A percentile compares a stretch with the other conserved stretches of the same genome.
Evolutionary conservation across 2,888 invertebrate genomes (phyloP).

Genomic region (Apamea anceps): DNA sequence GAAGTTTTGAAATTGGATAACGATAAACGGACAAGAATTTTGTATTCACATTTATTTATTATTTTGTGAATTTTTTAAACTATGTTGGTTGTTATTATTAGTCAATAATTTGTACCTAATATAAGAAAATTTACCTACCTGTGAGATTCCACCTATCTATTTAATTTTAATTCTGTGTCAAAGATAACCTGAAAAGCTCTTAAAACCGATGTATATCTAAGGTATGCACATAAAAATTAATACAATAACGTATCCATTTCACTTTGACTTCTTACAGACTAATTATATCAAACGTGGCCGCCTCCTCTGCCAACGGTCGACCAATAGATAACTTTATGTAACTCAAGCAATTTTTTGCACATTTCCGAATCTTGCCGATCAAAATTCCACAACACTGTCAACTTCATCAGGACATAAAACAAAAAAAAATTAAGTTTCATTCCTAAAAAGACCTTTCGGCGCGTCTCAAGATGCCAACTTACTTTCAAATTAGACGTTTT

Average conservation of each 20-base stretch:
- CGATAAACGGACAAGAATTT: neutral
- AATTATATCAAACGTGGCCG: constrained; percentile 23
- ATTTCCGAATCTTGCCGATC: constrained; percentile 56
- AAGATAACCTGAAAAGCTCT: neutral
- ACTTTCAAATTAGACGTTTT: constrained; percentile 85
- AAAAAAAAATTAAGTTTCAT: constrained; percentile 42
- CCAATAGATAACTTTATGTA: constrained; percentile 42
- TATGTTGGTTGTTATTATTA: neutral
- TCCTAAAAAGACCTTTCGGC: constrained; percentile 73
- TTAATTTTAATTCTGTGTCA: neutral
- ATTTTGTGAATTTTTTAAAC: neutral
- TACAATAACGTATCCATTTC: constrained; percentile 40
- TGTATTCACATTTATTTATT: neutral
- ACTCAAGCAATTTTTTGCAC: constrained; percentile 44
- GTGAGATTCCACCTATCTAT: neutral
- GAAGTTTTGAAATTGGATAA: constrained; percentile 33
- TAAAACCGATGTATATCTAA: neutral
- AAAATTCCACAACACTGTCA: constrained; percentile 75
- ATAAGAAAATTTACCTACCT: neutral
- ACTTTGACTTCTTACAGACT: constrained; percentile 33
- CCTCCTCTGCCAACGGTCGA: constrained; percentile 1
- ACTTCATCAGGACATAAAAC: constrained; percentile 71
- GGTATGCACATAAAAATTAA: constrained; percentile 20
- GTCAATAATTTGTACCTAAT: neutral
- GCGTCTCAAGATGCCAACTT: constrained; percentile 75